Evolutionary conservation across 2,888 invertebrate genomes (phyloP), one percentile per base, ranked within the genome.

Genomic region (Caenorhabditis sulstoni): DNA sequence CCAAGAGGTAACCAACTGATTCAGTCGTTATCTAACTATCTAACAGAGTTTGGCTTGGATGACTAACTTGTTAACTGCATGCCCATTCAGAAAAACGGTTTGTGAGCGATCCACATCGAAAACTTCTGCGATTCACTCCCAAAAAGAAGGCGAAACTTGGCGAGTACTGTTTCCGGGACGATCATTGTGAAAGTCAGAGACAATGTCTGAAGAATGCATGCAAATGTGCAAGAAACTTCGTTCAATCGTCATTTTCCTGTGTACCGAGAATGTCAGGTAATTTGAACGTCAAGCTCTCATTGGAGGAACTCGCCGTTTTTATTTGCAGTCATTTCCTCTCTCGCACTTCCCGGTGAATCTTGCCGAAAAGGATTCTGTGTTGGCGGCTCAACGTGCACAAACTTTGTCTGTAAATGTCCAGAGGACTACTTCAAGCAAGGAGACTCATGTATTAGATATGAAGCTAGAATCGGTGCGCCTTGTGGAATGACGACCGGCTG

Each of bases 321-420:
- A 23, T 45, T 71, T 82, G 39, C 58, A 88, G 88, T 88, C 11
- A 66, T 85, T 5, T 82, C 86, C 44, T 70, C 73, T 1, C 85
- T 88, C 53, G 83, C 86, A 12, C 23, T 66, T 9, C 89, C 90
- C 1, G 87, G 86, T 22, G 61, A 76, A 11, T 50, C 70, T 1
- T 89, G 90, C 53, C 61, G 58, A 3, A 57, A 73, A 37, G 81
- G 81, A 1, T 87, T 88, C 61, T 90, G 89, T 70, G 87, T 87
- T 50, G 90, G 90, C 14, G 89, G 89, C 1, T 80, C 88, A 1
- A 71, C 75, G 7, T 89, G 89, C 57, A 37, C 79, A 9, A 76
- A 79, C 4, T 76, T 66, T 16, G 52, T 81, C 18, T 86, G 86
- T 64, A 77, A 67, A 20, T 86, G 86, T 50, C 79, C 83, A 1